Evolutionary conservation across 2,888 invertebrate species (phyloP).

Genomic region (Noctua janthe): DNA sequence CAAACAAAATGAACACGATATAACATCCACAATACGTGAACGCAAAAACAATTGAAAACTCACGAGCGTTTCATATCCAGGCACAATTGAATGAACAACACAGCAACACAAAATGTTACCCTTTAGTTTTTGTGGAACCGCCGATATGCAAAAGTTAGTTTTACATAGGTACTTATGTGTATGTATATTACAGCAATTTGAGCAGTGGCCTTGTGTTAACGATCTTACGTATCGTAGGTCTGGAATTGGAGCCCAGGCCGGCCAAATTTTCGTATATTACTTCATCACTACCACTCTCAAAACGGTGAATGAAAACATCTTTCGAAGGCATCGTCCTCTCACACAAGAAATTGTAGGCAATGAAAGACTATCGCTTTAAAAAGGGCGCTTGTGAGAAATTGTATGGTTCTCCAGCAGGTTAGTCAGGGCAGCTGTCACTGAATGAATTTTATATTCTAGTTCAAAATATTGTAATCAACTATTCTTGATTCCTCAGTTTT

Average conservation of each 20-base stretch:
- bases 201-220: not conserved
- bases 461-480: not conserved
- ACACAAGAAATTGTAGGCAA: not conserved
- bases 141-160: not conserved
- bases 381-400: not conserved
- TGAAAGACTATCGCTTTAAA: not conserved
- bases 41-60: conserved; percentile 32
- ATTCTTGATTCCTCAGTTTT: not conserved
- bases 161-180: not conserved
- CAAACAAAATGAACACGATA: not conserved
- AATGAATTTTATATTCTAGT: not conserved
- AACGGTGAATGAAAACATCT: no score
- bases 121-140: not conserved
- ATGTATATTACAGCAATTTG: not conserved
- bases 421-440: not conserved
- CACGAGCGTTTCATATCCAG: conserved; percentile 18
- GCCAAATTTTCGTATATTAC: no score
- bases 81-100: conserved; percentile 21
- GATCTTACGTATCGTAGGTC: not conserved
- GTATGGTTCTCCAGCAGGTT: not conserved
- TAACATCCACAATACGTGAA: not conserved
- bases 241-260: no score
- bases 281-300: no score
- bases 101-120: not conserved
- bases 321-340: no score